Evolutionary conservation across 2,113 vertebrate species (phyloP).

Genomic region (Megalops atlanticus): DNA sequence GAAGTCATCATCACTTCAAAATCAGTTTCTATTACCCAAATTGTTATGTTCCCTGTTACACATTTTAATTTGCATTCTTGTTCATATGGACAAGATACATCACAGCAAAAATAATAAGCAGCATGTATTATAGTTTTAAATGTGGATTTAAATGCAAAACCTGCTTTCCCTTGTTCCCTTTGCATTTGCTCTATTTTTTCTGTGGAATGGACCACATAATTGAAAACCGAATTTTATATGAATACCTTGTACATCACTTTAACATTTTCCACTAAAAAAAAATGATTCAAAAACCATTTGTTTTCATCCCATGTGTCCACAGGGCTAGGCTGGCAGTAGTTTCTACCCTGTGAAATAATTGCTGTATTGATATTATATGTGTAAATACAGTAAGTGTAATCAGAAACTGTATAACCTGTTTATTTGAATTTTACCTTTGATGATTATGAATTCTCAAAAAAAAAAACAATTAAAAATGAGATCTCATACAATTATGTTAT

Average conservation of each 20-base stretch:
- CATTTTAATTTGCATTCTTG: constrained; percentile 76
- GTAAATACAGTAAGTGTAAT: too few species aligned
- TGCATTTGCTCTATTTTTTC: not conserved
- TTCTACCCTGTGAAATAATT: too few species aligned
- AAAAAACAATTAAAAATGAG: too few species aligned
- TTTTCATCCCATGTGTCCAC: too few species aligned
- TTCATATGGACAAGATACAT: constrained; percentile 56
- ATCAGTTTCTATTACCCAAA: constrained; percentile 57
- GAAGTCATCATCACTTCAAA: constrained; percentile 60
- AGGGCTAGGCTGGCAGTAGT: too few species aligned
- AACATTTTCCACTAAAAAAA: constrained; percentile 2
- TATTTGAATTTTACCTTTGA: too few species aligned
- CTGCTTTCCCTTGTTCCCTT: not conserved
- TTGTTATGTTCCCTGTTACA: constrained; percentile 59
- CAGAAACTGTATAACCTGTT: too few species aligned
- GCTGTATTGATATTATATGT: too few species aligned
- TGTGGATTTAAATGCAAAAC: too few species aligned
- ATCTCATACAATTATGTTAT: too few species aligned
- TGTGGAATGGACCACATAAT: not conserved
- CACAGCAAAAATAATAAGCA: constrained; percentile 54
- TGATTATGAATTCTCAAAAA: too few species aligned
- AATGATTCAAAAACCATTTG: too few species aligned
- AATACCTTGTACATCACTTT: constrained; percentile 9
- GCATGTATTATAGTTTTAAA: constrained; percentile 39
- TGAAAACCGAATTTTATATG: not conserved